A percentile compares a stretch with the other conserved stretches of the same genome.
Evolutionary conservation across 1,140 invertebrate species (phyloP).

Genomic region (Ostrea denselamellosa): DNA sequence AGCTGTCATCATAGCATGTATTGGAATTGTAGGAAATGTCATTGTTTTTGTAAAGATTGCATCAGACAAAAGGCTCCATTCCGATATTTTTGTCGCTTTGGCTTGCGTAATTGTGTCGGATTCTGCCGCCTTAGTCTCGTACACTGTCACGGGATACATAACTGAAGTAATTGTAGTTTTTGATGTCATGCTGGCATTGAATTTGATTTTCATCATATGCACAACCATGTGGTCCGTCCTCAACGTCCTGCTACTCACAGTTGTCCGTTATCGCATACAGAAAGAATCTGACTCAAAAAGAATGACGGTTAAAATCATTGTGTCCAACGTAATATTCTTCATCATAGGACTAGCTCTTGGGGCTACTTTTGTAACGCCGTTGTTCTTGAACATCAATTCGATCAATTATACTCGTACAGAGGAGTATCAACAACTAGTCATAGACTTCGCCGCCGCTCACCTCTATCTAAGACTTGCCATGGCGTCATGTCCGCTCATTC

Average conservation of each 20-base stretch:
- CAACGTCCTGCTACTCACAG: slow-evolving; percentile 1
- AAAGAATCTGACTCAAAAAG: not conserved
- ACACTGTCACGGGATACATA: not conserved
- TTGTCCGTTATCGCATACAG: not conserved
- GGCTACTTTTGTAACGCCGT: not conserved
- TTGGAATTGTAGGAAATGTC: slow-evolving; percentile 10
- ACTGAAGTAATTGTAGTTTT: slow-evolving; percentile 22
- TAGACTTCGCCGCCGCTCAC: not conserved
- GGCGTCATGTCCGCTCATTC: not conserved
- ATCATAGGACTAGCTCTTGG: not conserved
- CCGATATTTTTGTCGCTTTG: slow-evolving; percentile 3
- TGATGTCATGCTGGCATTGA: not conserved
- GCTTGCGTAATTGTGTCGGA: slow-evolving; percentile 27
- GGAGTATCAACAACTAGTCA: slow-evolving; percentile 33
- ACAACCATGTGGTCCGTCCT: slow-evolving; percentile 23
- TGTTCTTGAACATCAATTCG: not conserved
- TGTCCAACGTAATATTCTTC: slow-evolving; percentile 4
- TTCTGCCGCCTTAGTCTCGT: slow-evolving; percentile 7
- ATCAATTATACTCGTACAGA: not conserved
- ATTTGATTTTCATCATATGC: not conserved
- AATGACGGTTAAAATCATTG: not conserved
- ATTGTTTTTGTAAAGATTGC: not conserved
- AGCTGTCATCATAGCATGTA: not conserved
- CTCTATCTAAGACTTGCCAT: slow-evolving; percentile 7
- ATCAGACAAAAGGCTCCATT: slow-evolving; percentile 27